A percentile compares a stretch with the other conserved stretches of the same genome.
phyloP scores from a whole-genome alignment of 2,888 invertebrate genomes.

The Tetragonula carbonaria region DNA sequence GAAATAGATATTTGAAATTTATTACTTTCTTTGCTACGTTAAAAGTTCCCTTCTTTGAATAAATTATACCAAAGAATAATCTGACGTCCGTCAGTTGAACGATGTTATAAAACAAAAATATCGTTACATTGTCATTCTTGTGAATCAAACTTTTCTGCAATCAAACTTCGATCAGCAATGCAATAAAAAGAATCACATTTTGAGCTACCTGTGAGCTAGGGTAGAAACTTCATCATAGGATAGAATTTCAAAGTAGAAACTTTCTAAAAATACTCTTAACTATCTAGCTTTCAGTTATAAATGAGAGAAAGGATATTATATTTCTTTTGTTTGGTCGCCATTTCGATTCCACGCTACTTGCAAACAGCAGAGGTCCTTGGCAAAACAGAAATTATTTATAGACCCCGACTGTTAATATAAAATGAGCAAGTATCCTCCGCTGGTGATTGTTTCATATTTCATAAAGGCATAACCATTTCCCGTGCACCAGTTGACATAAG shows the following conservation, averaged over 20 bases:
- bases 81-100: no score
- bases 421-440: slow-evolving; percentile 2
- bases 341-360: neutral
- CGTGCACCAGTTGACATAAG: neutral
- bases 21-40: no score
- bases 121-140: neutral
- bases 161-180: neutral
- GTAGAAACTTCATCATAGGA: no score
- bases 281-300: neutral
- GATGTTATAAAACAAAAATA: neutral
- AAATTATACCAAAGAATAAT: no score
- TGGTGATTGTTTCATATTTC: slow-evolving; percentile 30
- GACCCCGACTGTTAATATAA: neutral
- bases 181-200: slow-evolving; percentile 1
- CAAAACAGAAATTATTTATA: neutral
- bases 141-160: neutral
- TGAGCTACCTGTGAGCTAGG: neutral
- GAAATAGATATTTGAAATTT: no score
- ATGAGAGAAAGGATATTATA: neutral
- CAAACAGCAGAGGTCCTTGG: neutral
- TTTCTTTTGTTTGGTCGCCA: neutral
- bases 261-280: neutral
- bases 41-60: no score
- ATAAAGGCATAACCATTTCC: slow-evolving; percentile 15
- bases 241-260: neutral